Conservation (phyloP, 2,113 vertebrate species). For the Phainopepla nitens region DNA sequence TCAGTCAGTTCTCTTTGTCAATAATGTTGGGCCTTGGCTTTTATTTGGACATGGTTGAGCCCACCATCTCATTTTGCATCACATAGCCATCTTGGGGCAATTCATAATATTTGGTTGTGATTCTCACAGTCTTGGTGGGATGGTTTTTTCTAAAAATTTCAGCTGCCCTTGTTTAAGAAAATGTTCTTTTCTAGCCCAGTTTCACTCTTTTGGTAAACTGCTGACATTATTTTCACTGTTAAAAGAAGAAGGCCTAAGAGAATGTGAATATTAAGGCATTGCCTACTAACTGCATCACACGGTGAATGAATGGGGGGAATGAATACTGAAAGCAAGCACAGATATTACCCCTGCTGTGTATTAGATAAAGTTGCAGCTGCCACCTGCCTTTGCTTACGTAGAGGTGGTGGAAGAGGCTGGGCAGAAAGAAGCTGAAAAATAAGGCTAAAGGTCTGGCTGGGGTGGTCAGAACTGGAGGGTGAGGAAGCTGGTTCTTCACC, state of each 20-base stretch:
- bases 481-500: not conserved
- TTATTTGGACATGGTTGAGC: not conserved
- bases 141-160: not conserved
- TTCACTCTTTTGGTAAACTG: not conserved
- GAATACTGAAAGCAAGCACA: not conserved
- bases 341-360: not conserved
- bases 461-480: not conserved
- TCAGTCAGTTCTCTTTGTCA: not conserved
- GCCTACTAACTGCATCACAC: not conserved
- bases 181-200: not conserved
- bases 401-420: not conserved
- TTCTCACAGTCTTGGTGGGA: accelerated
- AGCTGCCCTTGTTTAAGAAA: not conserved
- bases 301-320: not conserved
- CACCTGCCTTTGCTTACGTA: not conserved
- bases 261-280: not conserved
- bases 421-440: not conserved
- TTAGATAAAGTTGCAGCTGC: not conserved
- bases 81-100: not conserved
- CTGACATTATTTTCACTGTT: not conserved
- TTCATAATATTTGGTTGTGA: not conserved
- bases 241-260: not conserved
- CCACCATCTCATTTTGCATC: not conserved
- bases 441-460: not conserved
- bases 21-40: not conserved